Evolutionary conservation across 2,113 vertebrate species (phyloP).

Genomic region (Salvelinus namaycush): DNA sequence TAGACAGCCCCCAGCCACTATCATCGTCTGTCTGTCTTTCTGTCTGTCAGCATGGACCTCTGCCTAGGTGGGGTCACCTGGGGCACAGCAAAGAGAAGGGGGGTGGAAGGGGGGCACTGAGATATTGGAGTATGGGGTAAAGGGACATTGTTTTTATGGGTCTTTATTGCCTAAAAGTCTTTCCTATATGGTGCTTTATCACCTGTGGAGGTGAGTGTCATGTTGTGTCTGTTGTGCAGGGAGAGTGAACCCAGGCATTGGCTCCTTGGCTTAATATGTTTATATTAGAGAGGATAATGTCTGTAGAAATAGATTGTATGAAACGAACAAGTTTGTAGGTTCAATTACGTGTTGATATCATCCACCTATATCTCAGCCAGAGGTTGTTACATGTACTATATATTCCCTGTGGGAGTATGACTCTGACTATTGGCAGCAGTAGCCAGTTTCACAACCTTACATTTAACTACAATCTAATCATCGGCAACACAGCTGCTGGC

Average conservation of each 20-base stretch:
- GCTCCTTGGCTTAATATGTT: too few species aligned
- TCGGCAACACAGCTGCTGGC: neutral
- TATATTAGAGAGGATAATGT: neutral
- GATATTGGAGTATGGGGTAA: neutral
- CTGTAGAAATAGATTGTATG: neutral
- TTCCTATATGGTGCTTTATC: neutral
- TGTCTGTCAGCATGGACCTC: too few species aligned
- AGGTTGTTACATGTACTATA: neutral
- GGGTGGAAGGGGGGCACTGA: neutral
- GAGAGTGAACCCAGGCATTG: too few species aligned
- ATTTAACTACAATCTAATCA: neutral
- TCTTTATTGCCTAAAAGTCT: neutral
- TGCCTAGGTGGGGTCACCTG: too few species aligned
- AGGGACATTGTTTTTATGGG: neutral
- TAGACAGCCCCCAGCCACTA: neutral
- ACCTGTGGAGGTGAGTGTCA: too few species aligned
- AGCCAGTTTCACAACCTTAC: neutral
- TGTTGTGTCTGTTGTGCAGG: too few species aligned
- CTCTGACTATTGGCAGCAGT: constrained; percentile 12
- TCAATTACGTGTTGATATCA: neutral
- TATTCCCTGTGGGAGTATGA: neutral
- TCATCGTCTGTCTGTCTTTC: too few species aligned
- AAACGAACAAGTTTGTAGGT: neutral
- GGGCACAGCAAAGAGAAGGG: neutral
- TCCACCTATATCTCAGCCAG: too few species aligned